Base-by-base conservation (phyloP, 2,888 invertebrate genomes). In the Dryobotodes eremita region DNA sequence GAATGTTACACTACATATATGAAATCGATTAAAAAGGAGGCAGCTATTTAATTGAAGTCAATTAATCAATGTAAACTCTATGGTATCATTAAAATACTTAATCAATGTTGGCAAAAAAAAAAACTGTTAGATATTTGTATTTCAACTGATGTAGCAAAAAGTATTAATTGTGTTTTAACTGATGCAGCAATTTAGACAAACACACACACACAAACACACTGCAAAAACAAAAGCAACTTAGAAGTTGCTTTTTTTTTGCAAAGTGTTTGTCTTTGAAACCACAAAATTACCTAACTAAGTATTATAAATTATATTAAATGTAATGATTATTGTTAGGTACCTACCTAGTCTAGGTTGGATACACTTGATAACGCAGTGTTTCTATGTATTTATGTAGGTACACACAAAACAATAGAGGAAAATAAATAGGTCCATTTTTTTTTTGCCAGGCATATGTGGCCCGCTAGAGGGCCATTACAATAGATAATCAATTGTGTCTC, bases 21-120 rank as follows among this genome's bases (percentile, higher is more conserved):
- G 31, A 36, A 59, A 57, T 74, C 20, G 23, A 42, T 11, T 53
- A 42, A n/a, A 66, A 74, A 48, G 10, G 74, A 61, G 82, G 79
- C 79, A 79, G 65, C 79, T 81, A 81, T 81, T 81, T 61, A 31
- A 86, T 80, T 83, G 55, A 80, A 80, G 88, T 88, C 88, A 88
- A 88, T 88, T 88, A 88, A 74, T 70, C 71, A 84, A 71, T 78
- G 31, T 82, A 73, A 65, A 66, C 20, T 65, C 26, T 73, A 66
- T 53, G 31, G n/a, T 69, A 57, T 57, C n/a, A 42, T 36, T 57
- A 42, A 59, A 59, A 46, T 26, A 74, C 7, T 2, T 31, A 53
- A 48, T n/a, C 23, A 36, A 31, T 20, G 26, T 66, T 42, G 11
- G 50, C 5, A 55, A 79, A 31, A 26, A 75, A 42, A 65, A 50